Evolutionary conservation across 2,113 vertebrate genomes (phyloP).

Genomic region (Mohoua ochrocephala): DNA sequence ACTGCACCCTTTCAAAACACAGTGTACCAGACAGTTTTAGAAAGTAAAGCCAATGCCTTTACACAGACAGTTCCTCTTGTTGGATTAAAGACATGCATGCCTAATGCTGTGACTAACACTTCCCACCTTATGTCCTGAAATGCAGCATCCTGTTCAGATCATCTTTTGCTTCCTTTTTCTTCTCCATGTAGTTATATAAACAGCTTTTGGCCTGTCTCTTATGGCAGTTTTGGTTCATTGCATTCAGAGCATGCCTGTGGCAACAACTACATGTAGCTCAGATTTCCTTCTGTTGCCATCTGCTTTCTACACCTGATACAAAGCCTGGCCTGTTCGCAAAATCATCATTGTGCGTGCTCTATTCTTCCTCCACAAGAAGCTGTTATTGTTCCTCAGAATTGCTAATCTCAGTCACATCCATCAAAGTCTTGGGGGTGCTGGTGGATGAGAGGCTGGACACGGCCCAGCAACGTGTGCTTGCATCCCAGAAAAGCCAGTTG

Average conservation of each 20-base stretch:
- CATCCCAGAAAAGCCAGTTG: background rate
- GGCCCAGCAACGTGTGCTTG: background rate
- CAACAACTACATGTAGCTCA: background rate
- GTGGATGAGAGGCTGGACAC: background rate
- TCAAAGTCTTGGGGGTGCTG: background rate
- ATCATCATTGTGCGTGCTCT: background rate
- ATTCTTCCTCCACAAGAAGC: background rate
- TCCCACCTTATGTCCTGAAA: slow-evolving; percentile 52
- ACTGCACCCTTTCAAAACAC: background rate
- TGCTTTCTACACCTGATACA: slow-evolving; percentile 4
- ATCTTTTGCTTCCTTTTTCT: slow-evolving; percentile 20
- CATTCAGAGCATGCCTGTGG: background rate
- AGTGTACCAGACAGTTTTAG: background rate
- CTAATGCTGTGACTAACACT: slow-evolving; percentile 49
- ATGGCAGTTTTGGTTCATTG: background rate
- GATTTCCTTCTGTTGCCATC: background rate
- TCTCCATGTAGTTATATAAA: background rate
- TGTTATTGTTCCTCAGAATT: background rate
- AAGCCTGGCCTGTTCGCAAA: background rate
- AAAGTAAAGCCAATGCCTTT: background rate
- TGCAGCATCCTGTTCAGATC: background rate
- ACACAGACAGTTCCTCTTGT: background rate
- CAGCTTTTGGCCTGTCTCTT: background rate
- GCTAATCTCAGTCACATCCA: background rate
- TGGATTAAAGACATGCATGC: background rate